Conservation (phyloP, 2,888 invertebrate genomes). For the Mythimna lalbum region DNA sequence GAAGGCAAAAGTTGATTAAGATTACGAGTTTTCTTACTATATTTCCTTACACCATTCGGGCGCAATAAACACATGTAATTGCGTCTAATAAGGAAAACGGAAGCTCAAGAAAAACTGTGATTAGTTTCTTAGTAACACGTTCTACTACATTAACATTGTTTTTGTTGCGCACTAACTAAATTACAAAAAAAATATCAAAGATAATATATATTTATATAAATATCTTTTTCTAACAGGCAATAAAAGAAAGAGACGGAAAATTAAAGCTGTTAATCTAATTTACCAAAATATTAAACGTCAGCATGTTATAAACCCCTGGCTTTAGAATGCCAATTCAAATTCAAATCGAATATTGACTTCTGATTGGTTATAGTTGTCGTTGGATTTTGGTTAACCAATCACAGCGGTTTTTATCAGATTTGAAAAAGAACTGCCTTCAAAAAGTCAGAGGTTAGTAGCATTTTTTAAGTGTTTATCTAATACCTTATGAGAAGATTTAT, state of each 20-base stretch:
- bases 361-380: not conserved
- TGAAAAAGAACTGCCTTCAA: not conserved
- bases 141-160: conserved; percentile 18
- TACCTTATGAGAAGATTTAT: conserved; percentile 28
- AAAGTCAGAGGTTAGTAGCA: conserved; percentile 3
- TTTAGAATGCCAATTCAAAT: not conserved
- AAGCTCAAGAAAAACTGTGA: conserved; percentile 21
- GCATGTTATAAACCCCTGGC: conserved; percentile 12
- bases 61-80: conserved; percentile 35
- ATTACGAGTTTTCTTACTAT: conserved; percentile 4
- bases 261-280: conserved; percentile 15
- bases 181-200: conserved; percentile 3
- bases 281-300: not conserved
- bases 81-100: conserved; percentile 32
- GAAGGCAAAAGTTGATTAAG: conserved; percentile 7
- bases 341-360: not conserved
- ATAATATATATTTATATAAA: no score
- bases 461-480: not conserved
- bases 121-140: conserved; percentile 35
- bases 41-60: conserved; percentile 1
- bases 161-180: not conserved
- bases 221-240: not conserved
- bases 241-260: conserved; percentile 1
- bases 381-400: not conserved
- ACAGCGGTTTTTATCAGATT: no score